Base-by-base conservation (phyloP, 2,797 vertebrate genomes). In the Malacoctenus gilli region DNA sequence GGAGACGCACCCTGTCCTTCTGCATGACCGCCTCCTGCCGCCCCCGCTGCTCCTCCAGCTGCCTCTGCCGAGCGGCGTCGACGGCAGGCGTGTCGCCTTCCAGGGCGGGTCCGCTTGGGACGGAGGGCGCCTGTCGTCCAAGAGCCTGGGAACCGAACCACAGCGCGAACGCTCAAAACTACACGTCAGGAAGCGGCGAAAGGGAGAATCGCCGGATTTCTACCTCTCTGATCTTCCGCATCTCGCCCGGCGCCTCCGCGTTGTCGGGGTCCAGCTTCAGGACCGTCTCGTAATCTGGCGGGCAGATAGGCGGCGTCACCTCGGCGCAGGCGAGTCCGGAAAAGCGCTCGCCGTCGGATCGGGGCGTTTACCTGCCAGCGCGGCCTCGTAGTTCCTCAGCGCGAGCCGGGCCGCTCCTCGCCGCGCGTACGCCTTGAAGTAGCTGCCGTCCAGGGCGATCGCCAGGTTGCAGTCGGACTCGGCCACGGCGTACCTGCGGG, bases 381-480 rank as follows among this genome's bases (percentile, higher is more conserved):
- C 95, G 53, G 89, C 87, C n/a, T 94, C 82, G 28, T 94, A 77
- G 46, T 94, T 95, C 48, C 92, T 84, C 73, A 95, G 84, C 5
- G 92, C 94, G 40, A 92, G 79, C 3, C 94, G 93, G 9, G 93
- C 89, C 0, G 95, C 95, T 36, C 94, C 96, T 91, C 97, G 91
- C 55, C 95, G 91, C 1, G 83, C 74, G 23, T 91, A 98, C 12
- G 97, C 96, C 70, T 97, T 98, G 31, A 81, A 36, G 35, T 96
- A 95, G 77, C 84, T 94, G 58, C 88, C 77, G 79, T 96, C 93
- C 68, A 99, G 82, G 38, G 94, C 94, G 20, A 99, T 90, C 0
- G 97, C 95, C 82, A 99, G 87, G 81, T 93, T 96, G 85, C 95
- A 99, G 83, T 99, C 97, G 0, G 96, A 96, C 86, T 98, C 97